Evolutionary conservation across 2,888 invertebrate genomes (phyloP).

Genomic region (Uropetala carovei): DNA sequence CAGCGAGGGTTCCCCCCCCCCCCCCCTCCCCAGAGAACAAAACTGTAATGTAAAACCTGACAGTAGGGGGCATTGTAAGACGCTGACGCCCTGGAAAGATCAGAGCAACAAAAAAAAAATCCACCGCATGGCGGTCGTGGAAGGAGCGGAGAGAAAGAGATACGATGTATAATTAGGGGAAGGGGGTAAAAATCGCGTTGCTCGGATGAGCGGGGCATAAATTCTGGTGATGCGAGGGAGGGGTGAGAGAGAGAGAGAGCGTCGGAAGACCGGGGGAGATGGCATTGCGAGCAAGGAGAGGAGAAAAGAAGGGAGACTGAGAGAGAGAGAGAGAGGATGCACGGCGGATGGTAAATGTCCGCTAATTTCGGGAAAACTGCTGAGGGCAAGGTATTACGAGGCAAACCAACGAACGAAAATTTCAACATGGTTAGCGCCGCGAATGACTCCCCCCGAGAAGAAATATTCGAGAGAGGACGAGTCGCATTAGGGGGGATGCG

Average conservation of each 20-base stretch:
- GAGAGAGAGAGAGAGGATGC: not conserved
- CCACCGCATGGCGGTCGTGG: not conserved
- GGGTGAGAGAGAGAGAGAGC: not conserved
- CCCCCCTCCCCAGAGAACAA: not conserved
- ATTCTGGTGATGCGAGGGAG: not conserved
- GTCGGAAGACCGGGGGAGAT: not conserved
- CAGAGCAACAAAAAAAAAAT: not conserved
- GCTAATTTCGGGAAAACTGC: not conserved
- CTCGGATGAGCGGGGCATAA: slow-evolving; percentile 34
- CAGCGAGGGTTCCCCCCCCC: too few relatives aligned
- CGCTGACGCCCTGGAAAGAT: slow-evolving; percentile 25
- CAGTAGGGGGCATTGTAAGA: not conserved
- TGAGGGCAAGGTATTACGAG: slow-evolving; percentile 22
- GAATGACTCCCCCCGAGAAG: slow-evolving; percentile 35
- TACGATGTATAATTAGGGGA: slow-evolving; percentile 37
- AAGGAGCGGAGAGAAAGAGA: not conserved
- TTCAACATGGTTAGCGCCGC: slow-evolving; percentile 44
- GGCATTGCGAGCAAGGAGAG: not conserved
- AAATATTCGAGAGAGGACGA: not conserved
- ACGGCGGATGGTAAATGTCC: slow-evolving; percentile 24
- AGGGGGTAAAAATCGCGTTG: slow-evolving; percentile 35
- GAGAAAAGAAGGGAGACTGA: not conserved
- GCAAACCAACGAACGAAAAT: slow-evolving; percentile 27
- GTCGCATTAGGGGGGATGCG: slow-evolving; percentile 1
- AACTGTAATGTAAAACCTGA: slow-evolving; percentile 29